phyloP scores from a whole-genome alignment of 2,113 vertebrate species.

The Hipposideros armiger region DNA sequence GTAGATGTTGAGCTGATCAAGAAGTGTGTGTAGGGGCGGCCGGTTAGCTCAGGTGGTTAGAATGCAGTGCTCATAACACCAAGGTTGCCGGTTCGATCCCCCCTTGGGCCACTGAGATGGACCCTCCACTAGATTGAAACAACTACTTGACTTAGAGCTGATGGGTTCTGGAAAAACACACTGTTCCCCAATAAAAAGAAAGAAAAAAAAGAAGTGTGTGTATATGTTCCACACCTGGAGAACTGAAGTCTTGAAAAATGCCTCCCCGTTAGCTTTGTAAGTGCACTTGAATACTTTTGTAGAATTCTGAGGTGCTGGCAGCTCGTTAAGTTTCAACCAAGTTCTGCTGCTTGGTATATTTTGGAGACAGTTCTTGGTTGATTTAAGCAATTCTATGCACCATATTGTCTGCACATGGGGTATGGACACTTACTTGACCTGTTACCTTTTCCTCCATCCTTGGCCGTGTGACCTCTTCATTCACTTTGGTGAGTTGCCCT shows the following conservation, averaged over 20 bases:
- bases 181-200: too few species aligned
- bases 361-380: conserved; percentile 32
- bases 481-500: conserved; percentile 58
- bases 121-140: too few species aligned
- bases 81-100: too few species aligned
- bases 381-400: background rate
- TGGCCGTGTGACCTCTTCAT: conserved; percentile 51
- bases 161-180: too few species aligned
- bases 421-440: conserved; percentile 56
- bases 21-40: background rate
- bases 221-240: background rate
- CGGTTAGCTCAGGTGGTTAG: too few species aligned
- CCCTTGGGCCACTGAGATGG: too few species aligned
- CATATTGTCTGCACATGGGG: conserved; percentile 51
- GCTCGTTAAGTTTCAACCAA: background rate
- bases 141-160: too few species aligned
- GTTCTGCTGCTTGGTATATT: background rate
- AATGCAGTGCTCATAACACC: too few species aligned
- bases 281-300: background rate
- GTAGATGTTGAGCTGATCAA: background rate
- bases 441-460: conserved; percentile 64
- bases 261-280: background rate
- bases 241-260: background rate
- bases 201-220: background rate
- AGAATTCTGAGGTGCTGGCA: background rate